phyloP scores from a whole-genome alignment of 1,140 invertebrate genomes.

The Megalopta genalis region DNA sequence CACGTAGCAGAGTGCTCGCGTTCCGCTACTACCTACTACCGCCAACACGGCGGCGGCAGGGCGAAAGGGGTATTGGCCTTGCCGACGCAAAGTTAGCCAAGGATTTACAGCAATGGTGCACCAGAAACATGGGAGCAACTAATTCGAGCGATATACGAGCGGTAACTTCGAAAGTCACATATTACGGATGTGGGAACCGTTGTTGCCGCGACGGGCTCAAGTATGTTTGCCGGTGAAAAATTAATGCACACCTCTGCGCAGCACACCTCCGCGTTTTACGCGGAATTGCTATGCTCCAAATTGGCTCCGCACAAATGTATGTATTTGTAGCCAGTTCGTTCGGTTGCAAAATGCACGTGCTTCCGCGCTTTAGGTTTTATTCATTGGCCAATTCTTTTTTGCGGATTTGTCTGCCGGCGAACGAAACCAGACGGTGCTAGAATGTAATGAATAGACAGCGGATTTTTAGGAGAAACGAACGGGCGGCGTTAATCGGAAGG shows the following conservation, averaged over 20 bases:
- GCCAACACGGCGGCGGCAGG: background rate
- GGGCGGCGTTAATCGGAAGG: too few relatives aligned
- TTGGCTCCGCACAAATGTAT: too few relatives aligned
- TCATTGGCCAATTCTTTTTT: too few relatives aligned
- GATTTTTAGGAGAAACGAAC: too few relatives aligned
- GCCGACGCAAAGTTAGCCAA: background rate
- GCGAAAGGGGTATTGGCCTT: background rate
- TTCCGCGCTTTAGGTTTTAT: too few relatives aligned
- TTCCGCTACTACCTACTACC: background rate
- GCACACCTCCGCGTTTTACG: too few relatives aligned
- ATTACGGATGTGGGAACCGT: background rate
- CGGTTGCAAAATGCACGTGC: too few relatives aligned
- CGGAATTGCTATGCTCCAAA: too few relatives aligned
- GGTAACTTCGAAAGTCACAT: background rate
- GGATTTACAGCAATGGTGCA: constrained; percentile 3
- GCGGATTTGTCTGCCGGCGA: too few relatives aligned
- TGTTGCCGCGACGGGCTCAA: background rate
- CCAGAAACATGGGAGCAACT: background rate
- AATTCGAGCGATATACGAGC: background rate
- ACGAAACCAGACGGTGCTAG: too few relatives aligned
- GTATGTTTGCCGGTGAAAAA: background rate
- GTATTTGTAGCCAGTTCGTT: too few relatives aligned
- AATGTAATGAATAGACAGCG: too few relatives aligned
- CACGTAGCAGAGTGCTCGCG: background rate
- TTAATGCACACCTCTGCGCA: background rate